A percentile compares a stretch with the other conserved stretches of the same genome.
Conservation (phyloP, 2,113 vertebrate species). For the Cynoglossus semilaevis region DNA sequence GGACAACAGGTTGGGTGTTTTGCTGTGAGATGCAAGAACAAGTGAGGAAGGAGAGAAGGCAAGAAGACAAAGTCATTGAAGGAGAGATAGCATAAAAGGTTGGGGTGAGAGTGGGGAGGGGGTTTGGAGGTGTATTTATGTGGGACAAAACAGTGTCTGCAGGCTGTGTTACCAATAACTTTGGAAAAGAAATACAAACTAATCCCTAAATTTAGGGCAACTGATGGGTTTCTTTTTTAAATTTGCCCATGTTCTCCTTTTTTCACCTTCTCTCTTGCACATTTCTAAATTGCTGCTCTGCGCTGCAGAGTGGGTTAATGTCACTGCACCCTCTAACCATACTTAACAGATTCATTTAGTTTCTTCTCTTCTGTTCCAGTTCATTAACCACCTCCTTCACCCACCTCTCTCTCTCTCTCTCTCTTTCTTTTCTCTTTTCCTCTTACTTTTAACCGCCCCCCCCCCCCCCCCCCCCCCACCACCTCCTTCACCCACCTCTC, state of each 20-base stretch:
- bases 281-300: conserved; percentile 8
- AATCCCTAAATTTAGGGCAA: conserved; percentile 84
- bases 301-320: conserved; percentile 9
- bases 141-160: conserved; percentile 71
- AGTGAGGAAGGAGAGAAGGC: conserved; percentile 3
- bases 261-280: neutral
- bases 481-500: neutral
- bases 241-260: neutral
- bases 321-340: conserved; percentile 19
- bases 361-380: conserved; percentile 33
- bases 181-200: conserved; percentile 80
- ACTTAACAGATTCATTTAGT: conserved; percentile 44
- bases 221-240: conserved; percentile 76
- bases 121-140: conserved; percentile 59
- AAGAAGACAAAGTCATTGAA: neutral
- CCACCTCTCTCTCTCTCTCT: neutral
- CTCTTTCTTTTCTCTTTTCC: conserved; percentile 1
- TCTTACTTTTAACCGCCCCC: neutral
- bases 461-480: neutral
- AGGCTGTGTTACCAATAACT: conserved; percentile 81
- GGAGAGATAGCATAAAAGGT: neutral
- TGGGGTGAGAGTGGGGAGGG: too few species aligned
- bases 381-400: conserved; percentile 29
- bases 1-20: conserved; percentile 26
- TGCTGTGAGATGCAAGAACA: conserved; percentile 9